phyloP scores from a whole-genome alignment of 2,797 vertebrate genomes.

The Gorsachius magnificus region DNA sequence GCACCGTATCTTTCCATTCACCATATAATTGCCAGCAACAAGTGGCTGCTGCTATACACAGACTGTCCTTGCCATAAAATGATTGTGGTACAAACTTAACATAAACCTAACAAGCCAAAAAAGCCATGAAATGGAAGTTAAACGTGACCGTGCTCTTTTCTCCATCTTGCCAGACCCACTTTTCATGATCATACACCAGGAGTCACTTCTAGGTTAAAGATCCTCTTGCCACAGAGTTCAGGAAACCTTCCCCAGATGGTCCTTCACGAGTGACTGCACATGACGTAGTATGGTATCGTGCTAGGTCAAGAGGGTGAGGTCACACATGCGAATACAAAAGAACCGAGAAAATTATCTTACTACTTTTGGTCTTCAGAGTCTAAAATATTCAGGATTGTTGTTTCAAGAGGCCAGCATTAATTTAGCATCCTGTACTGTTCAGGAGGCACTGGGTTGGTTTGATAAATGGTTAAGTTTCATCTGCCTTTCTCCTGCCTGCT shows the following conservation, averaged over 20 bases:
- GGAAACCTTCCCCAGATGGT: background rate
- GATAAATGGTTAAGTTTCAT: background rate
- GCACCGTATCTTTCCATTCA: rapidly evolving
- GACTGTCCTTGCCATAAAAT: too few species aligned
- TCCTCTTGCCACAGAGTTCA: rapidly evolving
- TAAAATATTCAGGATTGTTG: background rate
- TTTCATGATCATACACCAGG: rapidly evolving
- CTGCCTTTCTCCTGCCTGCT: background rate
- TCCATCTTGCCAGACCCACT: rapidly evolving
- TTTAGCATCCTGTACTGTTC: too few species aligned
- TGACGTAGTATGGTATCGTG: rapidly evolving
- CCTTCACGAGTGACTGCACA: rapidly evolving
- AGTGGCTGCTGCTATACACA: background rate
- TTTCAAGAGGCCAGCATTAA: rapidly evolving
- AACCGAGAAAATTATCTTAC: rapidly evolving
- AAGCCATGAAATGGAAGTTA: background rate
- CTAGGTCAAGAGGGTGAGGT: background rate
- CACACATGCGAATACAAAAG: rapidly evolving
- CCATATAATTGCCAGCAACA: rapidly evolving
- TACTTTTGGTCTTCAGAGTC: background rate
- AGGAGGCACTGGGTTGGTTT: background rate
- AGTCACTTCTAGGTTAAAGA: too few species aligned
- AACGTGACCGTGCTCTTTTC: rapidly evolving
- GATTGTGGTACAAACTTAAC: background rate
- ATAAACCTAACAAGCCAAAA: too few species aligned